Evolutionary conservation across 1,140 invertebrate species (phyloP), one percentile per base, ranked within the genome.

Genomic region (Rhyzopertha dominica): DNA sequence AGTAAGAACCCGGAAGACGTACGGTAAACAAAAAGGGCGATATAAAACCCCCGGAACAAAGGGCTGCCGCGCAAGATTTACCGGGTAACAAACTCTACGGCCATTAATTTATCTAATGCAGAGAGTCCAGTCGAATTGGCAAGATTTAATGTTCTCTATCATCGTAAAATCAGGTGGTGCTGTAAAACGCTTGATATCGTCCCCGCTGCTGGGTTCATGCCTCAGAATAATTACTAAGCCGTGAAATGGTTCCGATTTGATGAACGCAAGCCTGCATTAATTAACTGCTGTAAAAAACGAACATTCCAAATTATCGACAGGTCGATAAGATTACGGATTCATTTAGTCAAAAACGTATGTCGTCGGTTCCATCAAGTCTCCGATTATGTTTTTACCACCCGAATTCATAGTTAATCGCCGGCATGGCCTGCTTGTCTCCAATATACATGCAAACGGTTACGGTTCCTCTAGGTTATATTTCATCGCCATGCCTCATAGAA

Each of bases 401-500:
- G 37, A 48, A 43, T 32, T 43, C 30, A 43, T 43, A 30, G 32
- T 49, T 43, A 49, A 49, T 49, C 29, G 34, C 39, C 29, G 29
- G 30, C 45, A 45, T 39, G 43, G 31, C n/a, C 43, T 41, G 32
- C 24, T 45, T 41, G 35, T 36, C 36, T 34, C 26, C 29, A 22
- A 50, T 50, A 46, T 50, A 46, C 22, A 50, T 50, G 48, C 48
- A 50, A 50, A 50, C 48, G 48, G 43, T 46, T 43, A 29, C 36
- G 32, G 37, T 36, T 35, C 47, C 40, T 26, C 29, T 49, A 42
- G 17, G 48, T 45, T 50, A 52, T 58, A 58, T 58, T 58, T 55
- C 53, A 55, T 58, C 53, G 52, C 46, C 41, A 58, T 55, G 55
- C 37, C 55, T 58, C 55, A 58, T 58, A 58, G 55, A 58, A 54